Evolutionary conservation across 2,113 vertebrate species (phyloP).

Genomic region (Mus spicilegus): DNA sequence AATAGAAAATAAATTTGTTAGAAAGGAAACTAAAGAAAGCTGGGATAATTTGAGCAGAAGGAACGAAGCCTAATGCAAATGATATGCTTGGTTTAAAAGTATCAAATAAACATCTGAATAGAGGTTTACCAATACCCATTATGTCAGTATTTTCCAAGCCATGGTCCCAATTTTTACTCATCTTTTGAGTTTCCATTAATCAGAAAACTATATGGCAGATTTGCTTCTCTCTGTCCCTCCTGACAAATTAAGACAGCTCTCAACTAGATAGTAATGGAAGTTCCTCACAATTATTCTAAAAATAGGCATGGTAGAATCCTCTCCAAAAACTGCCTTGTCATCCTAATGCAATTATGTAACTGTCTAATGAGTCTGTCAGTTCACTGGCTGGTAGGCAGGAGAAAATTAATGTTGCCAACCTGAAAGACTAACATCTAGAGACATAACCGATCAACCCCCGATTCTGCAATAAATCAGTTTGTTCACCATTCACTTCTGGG

Average conservation of each 20-base stretch:
- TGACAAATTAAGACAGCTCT: constrained; percentile 72
- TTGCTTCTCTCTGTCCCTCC: constrained; percentile 44
- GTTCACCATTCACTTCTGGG: constrained; percentile 23
- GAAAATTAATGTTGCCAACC: constrained; percentile 4
- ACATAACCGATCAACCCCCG: not conserved
- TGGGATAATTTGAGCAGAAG: not conserved
- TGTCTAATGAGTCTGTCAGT: constrained; percentile 64
- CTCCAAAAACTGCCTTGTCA: constrained; percentile 60
- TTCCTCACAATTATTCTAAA: constrained; percentile 66
- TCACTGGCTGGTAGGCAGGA: constrained; percentile 41
- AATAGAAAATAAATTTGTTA: not conserved
- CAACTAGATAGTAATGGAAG: not conserved
- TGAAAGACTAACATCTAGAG: not conserved
- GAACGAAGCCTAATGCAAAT: not conserved
- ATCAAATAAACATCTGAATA: not conserved
- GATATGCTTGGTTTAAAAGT: not conserved
- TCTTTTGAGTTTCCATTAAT: constrained; percentile 58
- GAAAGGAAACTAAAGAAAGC: not conserved
- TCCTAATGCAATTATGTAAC: constrained; percentile 70
- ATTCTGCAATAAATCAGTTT: not conserved
- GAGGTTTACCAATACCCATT: not conserved
- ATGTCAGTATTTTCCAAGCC: not conserved
- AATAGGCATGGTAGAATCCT: constrained; percentile 21
- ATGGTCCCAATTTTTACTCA: not conserved
- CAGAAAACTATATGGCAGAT: not conserved